phyloP scores from a whole-genome alignment of 2,888 invertebrate species.

The Sarcophaga caerulescens region DNA sequence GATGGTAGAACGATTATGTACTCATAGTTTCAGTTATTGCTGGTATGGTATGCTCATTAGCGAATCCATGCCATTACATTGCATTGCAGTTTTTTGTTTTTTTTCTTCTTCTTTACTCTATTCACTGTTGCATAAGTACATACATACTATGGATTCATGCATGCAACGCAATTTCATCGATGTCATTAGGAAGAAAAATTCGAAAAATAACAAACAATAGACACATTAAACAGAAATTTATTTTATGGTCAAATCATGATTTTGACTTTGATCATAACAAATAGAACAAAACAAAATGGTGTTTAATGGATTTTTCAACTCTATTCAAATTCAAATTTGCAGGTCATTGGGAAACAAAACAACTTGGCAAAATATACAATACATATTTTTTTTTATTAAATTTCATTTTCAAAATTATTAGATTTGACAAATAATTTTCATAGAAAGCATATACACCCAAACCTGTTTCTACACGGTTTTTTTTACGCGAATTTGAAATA shows the following conservation, averaged over 20 bases:
- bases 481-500: no score
- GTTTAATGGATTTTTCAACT: constrained; percentile 24
- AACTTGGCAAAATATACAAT: background rate
- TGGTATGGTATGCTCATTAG: background rate
- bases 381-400: background rate
- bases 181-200: constrained; percentile 34
- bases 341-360: constrained; percentile 9
- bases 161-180: constrained; percentile 31
- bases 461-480: no score
- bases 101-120: background rate
- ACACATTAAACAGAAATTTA: constrained; percentile 60
- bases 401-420: no score
- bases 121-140: constrained; percentile 24
- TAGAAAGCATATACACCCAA: no score
- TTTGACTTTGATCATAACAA: constrained; percentile 44
- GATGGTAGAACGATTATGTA: background rate
- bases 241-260: constrained; percentile 55
- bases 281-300: constrained; percentile 7
- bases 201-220: constrained; percentile 56
- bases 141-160: background rate
- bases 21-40: background rate
- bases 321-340: constrained; percentile 28
- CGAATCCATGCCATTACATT: background rate
- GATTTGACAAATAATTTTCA: no score
- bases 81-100: background rate